Percentiles rank a stretch among this genome's conserved stretches.
phyloP scores from a whole-genome alignment of 1,140 invertebrate genomes.

The Drosophila teissieri region DNA sequence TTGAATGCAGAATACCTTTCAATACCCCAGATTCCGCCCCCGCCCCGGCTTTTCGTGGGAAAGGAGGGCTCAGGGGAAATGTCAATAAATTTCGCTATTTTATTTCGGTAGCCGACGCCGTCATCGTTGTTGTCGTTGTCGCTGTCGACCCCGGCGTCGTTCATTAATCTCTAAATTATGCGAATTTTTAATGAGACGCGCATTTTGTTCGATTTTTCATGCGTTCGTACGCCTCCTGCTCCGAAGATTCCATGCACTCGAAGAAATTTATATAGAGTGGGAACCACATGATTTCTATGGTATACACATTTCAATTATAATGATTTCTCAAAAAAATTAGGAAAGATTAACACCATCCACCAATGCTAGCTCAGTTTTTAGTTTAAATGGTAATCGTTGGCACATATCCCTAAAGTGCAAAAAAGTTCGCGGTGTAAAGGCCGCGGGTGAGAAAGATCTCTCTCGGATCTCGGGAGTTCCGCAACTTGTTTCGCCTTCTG shows the following conservation, averaged over 20 bases:
- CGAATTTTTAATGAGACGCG: slow-evolving; percentile 82
- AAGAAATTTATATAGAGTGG: not conserved
- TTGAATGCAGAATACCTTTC: slow-evolving; percentile 32
- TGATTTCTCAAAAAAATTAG: not conserved
- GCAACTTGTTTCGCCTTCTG: slow-evolving; percentile 67
- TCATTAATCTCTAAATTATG: slow-evolving; percentile 83
- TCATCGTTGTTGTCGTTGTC: slow-evolving; percentile 53
- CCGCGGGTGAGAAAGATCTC: slow-evolving; percentile 18
- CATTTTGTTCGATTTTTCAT: slow-evolving; percentile 82
- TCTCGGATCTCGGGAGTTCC: slow-evolving; percentile 24
- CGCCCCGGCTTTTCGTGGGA: not conserved
- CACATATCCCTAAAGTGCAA: not conserved
- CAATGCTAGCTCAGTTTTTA: too few species aligned
- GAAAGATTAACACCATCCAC: too few species aligned
- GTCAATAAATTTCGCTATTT: slow-evolving; percentile 77
- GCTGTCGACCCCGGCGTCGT: slow-evolving; percentile 53
- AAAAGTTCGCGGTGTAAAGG: slow-evolving; percentile 12
- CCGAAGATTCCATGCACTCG: slow-evolving; percentile 20
- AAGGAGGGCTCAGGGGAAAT: not conserved
- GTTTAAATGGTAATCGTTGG: too few species aligned
- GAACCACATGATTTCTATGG: not conserved
- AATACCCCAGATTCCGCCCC: slow-evolving; percentile 10
- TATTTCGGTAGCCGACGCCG: slow-evolving; percentile 74
- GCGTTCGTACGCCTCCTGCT: slow-evolving; percentile 38
- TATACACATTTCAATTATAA: not conserved